A percentile compares a stretch with the other conserved stretches of the same genome.
Conservation (phyloP, 2,888 invertebrate genomes). For the Ennomos fuscantarius region DNA sequence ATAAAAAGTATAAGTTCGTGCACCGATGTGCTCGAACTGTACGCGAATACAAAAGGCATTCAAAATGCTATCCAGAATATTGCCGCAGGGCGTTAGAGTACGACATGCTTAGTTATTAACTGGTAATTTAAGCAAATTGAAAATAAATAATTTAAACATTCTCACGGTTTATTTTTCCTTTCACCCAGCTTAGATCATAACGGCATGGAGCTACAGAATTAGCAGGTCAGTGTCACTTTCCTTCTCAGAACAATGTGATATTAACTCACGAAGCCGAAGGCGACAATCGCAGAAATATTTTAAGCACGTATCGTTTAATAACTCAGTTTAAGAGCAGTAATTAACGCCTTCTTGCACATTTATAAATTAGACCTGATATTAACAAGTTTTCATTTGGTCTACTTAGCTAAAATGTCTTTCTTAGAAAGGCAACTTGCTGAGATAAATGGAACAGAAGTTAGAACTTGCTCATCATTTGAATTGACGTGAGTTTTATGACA, state of each 20-base stretch:
- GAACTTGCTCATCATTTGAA: neutral
- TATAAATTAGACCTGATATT: neutral
- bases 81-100: too few species aligned
- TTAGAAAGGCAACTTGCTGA: neutral
- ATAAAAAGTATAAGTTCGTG: too few species aligned
- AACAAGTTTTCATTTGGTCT: neutral
- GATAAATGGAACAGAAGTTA: neutral
- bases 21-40: too few species aligned
- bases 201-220: neutral
- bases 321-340: neutral
- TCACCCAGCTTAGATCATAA: constrained; percentile 1
- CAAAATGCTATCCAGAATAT: too few species aligned
- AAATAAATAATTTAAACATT: neutral
- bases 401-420: too few species aligned
- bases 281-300: neutral
- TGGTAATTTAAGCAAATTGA: too few species aligned
- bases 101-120: too few species aligned
- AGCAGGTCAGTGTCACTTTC: neutral
- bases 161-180: constrained; percentile 7
- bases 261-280: neutral
- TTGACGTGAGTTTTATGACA: too few species aligned
- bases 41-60: too few species aligned
- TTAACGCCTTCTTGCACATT: neutral
- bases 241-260: neutral
- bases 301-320: constrained; percentile 1